phyloP scores from a whole-genome alignment of 2,888 invertebrate genomes.

The Xestobium rufovillosum region DNA sequence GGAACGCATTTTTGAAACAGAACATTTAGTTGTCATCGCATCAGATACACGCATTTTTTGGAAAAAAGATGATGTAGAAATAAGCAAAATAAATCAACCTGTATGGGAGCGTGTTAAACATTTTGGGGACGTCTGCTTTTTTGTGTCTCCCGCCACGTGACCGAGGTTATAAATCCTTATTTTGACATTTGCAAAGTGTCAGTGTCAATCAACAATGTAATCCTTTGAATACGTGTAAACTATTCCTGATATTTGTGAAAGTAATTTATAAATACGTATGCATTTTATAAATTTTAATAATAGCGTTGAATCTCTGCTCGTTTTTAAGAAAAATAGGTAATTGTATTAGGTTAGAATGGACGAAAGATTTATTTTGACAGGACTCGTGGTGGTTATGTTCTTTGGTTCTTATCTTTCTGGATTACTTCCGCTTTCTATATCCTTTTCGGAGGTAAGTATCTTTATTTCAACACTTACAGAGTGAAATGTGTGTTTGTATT shows the following conservation, averaged over 20 bases:
- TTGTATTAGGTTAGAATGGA: neutral
- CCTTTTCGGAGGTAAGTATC: slow-evolving; percentile 19
- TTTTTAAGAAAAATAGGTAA: neutral
- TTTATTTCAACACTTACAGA: slow-evolving; percentile 5
- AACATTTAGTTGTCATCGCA: too few relatives aligned
- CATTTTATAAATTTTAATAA: neutral
- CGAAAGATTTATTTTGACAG: neutral
- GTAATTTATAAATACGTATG: neutral
- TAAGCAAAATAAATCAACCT: too few relatives aligned
- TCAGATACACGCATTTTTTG: too few relatives aligned
- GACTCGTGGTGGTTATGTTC: slow-evolving; percentile 17
- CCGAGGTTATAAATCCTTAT: too few relatives aligned
- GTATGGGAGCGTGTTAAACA: too few relatives aligned
- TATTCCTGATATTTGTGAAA: neutral
- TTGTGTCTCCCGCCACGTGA: too few relatives aligned
- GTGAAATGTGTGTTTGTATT: slow-evolving; percentile 8
- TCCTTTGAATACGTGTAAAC: neutral
- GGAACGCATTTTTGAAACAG: too few relatives aligned
- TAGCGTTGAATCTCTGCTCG: neutral
- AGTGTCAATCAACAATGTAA: neutral
- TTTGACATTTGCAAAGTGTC: too few relatives aligned
- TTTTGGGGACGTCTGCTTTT: neutral
- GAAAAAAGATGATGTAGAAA: too few relatives aligned
- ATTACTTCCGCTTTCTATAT: slow-evolving; percentile 13
- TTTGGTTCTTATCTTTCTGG: slow-evolving; percentile 19